A percentile compares a stretch with the other conserved stretches of the same genome.
phyloP scores from a whole-genome alignment of 2,797 vertebrate species.

The Phataginus tricuspis region DNA sequence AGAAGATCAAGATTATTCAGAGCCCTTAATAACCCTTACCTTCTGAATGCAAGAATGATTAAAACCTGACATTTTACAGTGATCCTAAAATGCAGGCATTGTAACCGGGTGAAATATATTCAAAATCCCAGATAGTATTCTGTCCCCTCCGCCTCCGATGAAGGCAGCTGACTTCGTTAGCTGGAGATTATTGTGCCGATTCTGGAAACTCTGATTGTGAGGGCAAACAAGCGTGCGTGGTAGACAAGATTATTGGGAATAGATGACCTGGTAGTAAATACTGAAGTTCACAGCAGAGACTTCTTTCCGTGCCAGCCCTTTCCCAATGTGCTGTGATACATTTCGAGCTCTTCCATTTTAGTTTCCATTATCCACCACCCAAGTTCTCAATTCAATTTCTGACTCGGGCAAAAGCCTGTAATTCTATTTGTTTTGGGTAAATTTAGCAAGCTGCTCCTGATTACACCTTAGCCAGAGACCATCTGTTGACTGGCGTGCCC shows the following conservation, averaged over 20 bases:
- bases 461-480: conserved; percentile 86
- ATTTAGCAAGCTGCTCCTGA: conserved; percentile 87
- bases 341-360: conserved; percentile 69
- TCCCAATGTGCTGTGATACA: not conserved
- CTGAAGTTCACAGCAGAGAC: conserved; percentile 43
- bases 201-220: conserved; percentile 3
- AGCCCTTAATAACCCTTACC: conserved; percentile 43
- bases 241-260: not conserved
- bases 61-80: conserved; percentile 50
- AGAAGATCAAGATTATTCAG: conserved; percentile 47
- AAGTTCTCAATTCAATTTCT: conserved; percentile 80
- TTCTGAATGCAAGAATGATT: conserved; percentile 58
- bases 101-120: conserved; percentile 51
- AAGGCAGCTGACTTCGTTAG: conserved; percentile 78
- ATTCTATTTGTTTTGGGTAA: conserved; percentile 87
- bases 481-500: conserved; percentile 84
- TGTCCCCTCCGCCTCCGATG: conserved; percentile 34
- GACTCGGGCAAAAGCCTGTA: conserved; percentile 81
- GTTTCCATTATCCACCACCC: conserved; percentile 72
- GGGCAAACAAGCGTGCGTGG: not conserved
- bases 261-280: conserved; percentile 50
- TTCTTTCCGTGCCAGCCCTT: not conserved
- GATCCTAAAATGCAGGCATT: conserved; percentile 34
- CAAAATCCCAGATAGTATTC: conserved; percentile 63
- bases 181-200: conserved; percentile 60